Evolutionary conservation across 2,797 vertebrate species (phyloP).

Genomic region (Odontamblyopus rebecca): DNA sequence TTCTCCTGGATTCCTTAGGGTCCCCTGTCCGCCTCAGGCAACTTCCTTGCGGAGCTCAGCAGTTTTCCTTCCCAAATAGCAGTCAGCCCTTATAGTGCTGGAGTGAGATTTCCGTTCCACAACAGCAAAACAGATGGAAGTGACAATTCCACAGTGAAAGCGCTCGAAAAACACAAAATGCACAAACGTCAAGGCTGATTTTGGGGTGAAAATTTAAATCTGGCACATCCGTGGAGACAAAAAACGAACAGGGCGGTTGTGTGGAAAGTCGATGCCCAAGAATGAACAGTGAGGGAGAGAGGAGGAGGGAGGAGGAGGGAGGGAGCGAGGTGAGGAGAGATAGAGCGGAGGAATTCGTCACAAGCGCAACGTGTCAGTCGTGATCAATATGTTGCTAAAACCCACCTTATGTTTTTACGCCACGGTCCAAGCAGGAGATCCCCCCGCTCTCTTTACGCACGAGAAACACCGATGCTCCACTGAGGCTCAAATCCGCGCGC

Average conservation of each 20-base stretch:
- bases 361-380: conserved; percentile 29
- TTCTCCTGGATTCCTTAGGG: conserved; percentile 44
- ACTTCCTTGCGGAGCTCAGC: conserved; percentile 78
- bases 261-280: conserved; percentile 49
- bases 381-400: conserved; percentile 55
- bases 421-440: conserved; percentile 19
- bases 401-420: conserved; percentile 57
- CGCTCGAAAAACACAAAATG: neutral
- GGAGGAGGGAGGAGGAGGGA: neutral
- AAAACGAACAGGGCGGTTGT: conserved; percentile 33
- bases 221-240: conserved; percentile 54
- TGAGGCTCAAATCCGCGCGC: conserved; percentile 9
- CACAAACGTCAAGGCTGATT: conserved; percentile 18
- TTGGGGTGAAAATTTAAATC: conserved; percentile 24
- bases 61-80: conserved; percentile 49
- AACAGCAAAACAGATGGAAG: conserved; percentile 21
- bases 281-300: conserved; percentile 41
- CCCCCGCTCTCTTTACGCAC: conserved; percentile 37
- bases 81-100: conserved; percentile 22
- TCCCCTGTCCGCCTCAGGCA: conserved; percentile 62
- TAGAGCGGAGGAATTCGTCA: conserved; percentile 59
- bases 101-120: conserved; percentile 10
- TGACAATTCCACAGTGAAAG: conserved; percentile 30
- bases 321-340: conserved; percentile 1
- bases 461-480: too few relatives aligned